Base-by-base conservation (phyloP, 2,797 vertebrate genomes). In the Coreius guichenoti region DNA sequence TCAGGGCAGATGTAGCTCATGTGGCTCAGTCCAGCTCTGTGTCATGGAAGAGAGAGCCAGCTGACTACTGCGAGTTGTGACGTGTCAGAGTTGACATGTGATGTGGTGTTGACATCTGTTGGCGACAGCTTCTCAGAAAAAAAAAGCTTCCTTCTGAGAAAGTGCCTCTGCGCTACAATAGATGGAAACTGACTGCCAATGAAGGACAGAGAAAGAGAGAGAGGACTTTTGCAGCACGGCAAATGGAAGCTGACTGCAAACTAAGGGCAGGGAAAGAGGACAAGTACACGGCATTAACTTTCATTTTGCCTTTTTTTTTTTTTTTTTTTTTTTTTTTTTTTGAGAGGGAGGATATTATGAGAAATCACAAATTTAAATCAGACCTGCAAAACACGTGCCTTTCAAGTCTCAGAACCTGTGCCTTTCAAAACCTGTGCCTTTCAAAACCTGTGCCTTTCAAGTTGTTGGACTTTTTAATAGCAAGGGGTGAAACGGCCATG, bases 81-180 rank as follows among this genome's bases (percentile, higher is more conserved):
- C 63, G 65, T 83, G 81, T 88, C 84, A 75, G 75, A 33, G 54
- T 63, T 74, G 76, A 84, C 80, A 69, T 86, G 75, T 85, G 79
- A 88, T 72, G 86, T 16, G 69, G 78, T 78, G 86, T 69, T 89
- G 88, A 83, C 87, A 88, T 88, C 75, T 83, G 70, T 76, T 87
- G 81, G 84, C 74, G 43, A 80, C 68, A 74, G 80, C 85, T 79
- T 69, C 51, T 78, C 72, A 26, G 56, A 23, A 82, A 83, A 86
- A 73, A 68, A 68, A 73, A 16, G 14, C 31, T 23, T 47, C 61
- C 56, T 29, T 47, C 56, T 19, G 67, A 77, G 73, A 78, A 82
- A 72, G 58, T 85, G 67, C 51, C 72, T 77, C 29, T 65, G 45
- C 23, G 13, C 17, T 61, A 56, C 54, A 61, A 31, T 65, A 67